Evolutionary conservation across 1,140 invertebrate genomes (phyloP).

Genomic region (Sitodiplosis mosellana): DNA sequence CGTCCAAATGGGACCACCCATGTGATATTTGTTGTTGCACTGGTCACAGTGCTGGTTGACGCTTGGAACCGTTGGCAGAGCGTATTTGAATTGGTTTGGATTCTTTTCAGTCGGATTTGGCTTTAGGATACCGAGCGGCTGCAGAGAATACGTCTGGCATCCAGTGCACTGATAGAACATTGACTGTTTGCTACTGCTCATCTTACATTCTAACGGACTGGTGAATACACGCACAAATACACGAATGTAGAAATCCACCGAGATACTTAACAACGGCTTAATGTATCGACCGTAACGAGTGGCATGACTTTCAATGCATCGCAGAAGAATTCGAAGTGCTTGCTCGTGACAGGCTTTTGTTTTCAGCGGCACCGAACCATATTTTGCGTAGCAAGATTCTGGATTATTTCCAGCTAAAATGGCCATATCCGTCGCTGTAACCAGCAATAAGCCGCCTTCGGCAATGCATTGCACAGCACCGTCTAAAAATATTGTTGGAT

Average conservation of each 20-base stretch:
- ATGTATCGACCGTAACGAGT: constrained; percentile 87
- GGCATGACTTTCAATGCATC: constrained; percentile 78
- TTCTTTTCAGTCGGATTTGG: constrained; percentile 33
- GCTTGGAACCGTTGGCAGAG: constrained; percentile 43
- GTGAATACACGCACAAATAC: constrained; percentile 77
- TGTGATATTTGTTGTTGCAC: constrained; percentile 55
- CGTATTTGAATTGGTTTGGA: constrained; percentile 38
- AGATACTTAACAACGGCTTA: constrained; percentile 74
- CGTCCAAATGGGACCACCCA: constrained; percentile 90
- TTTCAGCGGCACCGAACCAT: constrained; percentile 76
- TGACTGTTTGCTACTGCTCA: constrained; percentile 63
- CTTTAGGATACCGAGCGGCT: constrained; percentile 51
- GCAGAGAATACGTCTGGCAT: constrained; percentile 60
- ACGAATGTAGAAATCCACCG: constrained; percentile 93
- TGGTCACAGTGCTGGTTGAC: constrained; percentile 49
- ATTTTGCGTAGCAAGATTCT: constrained; percentile 84
- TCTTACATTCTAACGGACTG: constrained; percentile 67
- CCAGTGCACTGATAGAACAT: constrained; percentile 77
- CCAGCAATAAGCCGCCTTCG: constrained; percentile 67
- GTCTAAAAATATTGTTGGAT: constrained; percentile 84
- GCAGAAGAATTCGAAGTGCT: constrained; percentile 81
- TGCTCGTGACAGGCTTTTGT: constrained; percentile 86
- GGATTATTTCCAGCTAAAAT: constrained; percentile 87
- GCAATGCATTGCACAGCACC: constrained; percentile 65
- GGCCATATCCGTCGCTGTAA: constrained; percentile 97